Evolutionary conservation across 2,113 vertebrate genomes (phyloP).

Genomic region (Jacana jacana): DNA sequence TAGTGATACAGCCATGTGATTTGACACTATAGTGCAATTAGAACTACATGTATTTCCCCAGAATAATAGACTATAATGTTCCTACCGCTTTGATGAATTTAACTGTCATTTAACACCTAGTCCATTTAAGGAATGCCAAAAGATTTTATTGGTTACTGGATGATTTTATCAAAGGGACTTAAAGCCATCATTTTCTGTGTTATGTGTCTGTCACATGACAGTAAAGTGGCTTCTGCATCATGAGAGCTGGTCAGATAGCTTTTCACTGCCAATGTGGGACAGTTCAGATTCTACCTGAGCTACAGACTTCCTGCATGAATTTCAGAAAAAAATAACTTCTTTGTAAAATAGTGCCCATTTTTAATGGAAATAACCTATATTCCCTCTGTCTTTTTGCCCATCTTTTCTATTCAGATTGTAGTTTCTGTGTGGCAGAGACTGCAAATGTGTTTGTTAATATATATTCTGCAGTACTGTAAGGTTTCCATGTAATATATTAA

Average conservation of each 20-base stretch:
- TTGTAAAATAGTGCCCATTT: not conserved
- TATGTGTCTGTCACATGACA: not conserved
- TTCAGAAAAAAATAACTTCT: not conserved
- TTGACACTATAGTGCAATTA: not conserved
- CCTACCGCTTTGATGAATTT: not conserved
- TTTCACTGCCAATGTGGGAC: not conserved
- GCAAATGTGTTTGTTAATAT: not conserved
- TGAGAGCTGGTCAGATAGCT: not conserved
- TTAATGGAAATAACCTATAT: not conserved
- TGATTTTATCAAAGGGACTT: not conserved
- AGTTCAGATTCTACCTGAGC: not conserved
- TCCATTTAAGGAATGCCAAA: not conserved
- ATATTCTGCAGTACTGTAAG: not conserved
- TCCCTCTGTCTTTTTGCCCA: not conserved
- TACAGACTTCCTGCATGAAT: not conserved
- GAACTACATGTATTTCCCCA: not conserved
- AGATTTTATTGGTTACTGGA: not conserved
- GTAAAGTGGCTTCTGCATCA: not conserved
- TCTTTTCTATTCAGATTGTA: not conserved
- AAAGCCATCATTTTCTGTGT: not conserved
- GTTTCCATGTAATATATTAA: not conserved
- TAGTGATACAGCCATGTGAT: not conserved
- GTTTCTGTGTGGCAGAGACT: not conserved
- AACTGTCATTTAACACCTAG: accelerated
- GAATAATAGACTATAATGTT: not conserved